phyloP scores from a whole-genome alignment of 2,113 vertebrate genomes.

The Pelmatolapia mariae region DNA sequence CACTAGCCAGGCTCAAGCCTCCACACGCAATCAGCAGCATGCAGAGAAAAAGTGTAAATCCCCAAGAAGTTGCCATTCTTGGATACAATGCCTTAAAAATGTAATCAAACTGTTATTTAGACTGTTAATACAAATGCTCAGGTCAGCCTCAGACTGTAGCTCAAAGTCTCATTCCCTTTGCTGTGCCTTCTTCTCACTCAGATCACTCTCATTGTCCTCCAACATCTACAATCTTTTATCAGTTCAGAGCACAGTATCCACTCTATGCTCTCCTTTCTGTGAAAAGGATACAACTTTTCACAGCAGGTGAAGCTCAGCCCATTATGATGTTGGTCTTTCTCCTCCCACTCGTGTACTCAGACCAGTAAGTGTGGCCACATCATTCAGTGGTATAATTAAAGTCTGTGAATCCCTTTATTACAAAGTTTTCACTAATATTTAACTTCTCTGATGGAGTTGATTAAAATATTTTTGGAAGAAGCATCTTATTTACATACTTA shows the following conservation, averaged over 20 bases:
- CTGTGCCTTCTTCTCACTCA: neutral
- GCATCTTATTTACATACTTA: neutral
- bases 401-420: neutral
- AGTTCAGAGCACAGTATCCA: neutral
- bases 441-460: neutral
- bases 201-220: neutral
- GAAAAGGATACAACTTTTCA: constrained; percentile 14
- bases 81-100: neutral
- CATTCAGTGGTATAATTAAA: neutral
- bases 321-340: constrained; percentile 18
- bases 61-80: constrained; percentile 23
- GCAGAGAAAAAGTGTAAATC: constrained; percentile 6
- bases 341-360: constrained; percentile 42
- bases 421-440: neutral
- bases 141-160: neutral
- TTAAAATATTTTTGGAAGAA: neutral
- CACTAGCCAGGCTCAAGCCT: neutral
- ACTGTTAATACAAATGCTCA: neutral
- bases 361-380: constrained; percentile 29
- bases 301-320: constrained; percentile 49
- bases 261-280: neutral
- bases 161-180: neutral
- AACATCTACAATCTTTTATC: neutral
- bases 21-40: neutral
- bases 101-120: neutral